A percentile compares a stretch with the other conserved stretches of the same genome.
These are phyloP conservation scores for Zosterops japonicus DNA, from an alignment of 2,113 vertebrate genomes.

Conservation along the genomic window DNA sequence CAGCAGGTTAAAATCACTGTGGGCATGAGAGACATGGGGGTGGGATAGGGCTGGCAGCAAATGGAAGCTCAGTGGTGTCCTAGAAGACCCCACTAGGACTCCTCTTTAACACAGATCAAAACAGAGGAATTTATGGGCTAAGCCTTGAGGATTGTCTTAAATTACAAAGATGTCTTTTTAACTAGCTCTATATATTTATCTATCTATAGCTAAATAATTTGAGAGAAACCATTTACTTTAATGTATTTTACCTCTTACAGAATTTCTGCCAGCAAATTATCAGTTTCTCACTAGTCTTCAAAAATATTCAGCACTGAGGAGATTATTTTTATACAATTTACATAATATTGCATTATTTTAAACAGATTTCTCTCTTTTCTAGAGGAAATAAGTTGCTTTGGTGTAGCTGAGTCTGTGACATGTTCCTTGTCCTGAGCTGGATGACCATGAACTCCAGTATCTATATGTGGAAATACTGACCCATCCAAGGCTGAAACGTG, in stretches of 20 bases:
- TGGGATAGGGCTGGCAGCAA: background rate
- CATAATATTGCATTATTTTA: background rate
- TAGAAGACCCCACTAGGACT: background rate
- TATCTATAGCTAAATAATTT: background rate
- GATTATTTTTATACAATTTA: background rate
- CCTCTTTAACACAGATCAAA: background rate
- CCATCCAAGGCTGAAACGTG: background rate
- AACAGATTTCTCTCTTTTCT: background rate
- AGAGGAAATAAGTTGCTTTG: background rate
- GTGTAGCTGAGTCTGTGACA: background rate
- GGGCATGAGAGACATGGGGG: background rate
- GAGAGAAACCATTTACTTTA: background rate
- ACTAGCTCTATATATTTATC: background rate
- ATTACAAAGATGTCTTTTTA: background rate
- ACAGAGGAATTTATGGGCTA: background rate
- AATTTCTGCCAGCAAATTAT: background rate
- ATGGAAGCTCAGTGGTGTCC: background rate
- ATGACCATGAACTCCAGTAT: background rate
- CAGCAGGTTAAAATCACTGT: background rate
- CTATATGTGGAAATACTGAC: background rate
- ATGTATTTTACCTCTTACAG: background rate
- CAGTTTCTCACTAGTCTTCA: background rate
- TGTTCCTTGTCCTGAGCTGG: background rate
- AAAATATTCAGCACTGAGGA: background rate
- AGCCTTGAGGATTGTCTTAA: background rate